A percentile compares a stretch with the other conserved stretches of the same genome.
Conservation (phyloP, 2,797 vertebrate genomes). For the Karalla daura region DNA sequence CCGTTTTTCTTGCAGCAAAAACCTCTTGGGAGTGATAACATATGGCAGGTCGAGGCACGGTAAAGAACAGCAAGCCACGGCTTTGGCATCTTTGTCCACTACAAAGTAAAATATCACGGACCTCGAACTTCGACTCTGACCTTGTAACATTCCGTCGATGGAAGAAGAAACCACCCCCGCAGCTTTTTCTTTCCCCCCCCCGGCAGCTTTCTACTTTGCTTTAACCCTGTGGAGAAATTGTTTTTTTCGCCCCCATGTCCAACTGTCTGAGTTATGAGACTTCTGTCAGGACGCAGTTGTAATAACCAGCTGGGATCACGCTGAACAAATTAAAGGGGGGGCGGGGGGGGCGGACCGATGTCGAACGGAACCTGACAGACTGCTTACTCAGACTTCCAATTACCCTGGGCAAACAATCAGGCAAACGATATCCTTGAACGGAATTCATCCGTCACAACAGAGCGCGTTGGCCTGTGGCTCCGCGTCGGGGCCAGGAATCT, state of each 20-base stretch:
- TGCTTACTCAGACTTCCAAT: slow-evolving; percentile 14
- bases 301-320: neutral
- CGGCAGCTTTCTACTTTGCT: no score
- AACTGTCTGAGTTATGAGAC: neutral
- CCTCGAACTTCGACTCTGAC: no score
- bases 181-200: no score
- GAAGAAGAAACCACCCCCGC: no score
- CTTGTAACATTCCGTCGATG: no score
- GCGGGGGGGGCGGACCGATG: neutral
- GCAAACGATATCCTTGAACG: neutral
- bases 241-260: neutral
- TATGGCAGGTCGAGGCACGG: no score
- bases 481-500: no score
- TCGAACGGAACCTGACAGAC: slow-evolving; percentile 4
- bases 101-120: neutral
- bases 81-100: neutral
- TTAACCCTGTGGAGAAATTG: no score
- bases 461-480: no score
- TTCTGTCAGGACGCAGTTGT: neutral
- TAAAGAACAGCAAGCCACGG: no score
- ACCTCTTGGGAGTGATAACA: no score
- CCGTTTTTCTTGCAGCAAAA: no score
- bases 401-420: slow-evolving; percentile 1
- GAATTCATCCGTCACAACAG: neutral
- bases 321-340: neutral